Percentiles rank a stretch among this genome's conserved stretches.
These are phyloP conservation scores for Andrena marginata DNA, from an alignment of 2,888 invertebrate genomes.

Conservation along the genomic window DNA sequence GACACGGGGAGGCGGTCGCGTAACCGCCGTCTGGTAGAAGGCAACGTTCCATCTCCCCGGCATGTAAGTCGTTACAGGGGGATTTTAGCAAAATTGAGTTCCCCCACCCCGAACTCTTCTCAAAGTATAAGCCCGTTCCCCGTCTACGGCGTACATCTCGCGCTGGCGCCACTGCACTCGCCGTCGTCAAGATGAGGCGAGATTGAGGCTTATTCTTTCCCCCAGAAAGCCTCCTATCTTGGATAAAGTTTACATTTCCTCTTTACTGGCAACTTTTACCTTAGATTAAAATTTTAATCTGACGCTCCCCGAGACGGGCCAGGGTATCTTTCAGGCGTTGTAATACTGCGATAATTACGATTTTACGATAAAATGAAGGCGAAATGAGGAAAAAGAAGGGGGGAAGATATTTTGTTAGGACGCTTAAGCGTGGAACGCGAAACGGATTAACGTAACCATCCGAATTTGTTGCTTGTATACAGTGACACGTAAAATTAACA, in stretches of 20 bases:
- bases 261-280: slow-evolving; percentile 6
- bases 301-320: background rate
- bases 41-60: slow-evolving; percentile 35
- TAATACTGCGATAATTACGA: background rate
- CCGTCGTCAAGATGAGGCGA: slow-evolving; percentile 10
- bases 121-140: slow-evolving; percentile 45
- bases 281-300: slow-evolving; percentile 47
- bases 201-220: slow-evolving; percentile 28
- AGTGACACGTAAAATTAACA: background rate
- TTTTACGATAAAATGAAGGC: slow-evolving; percentile 7
- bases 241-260: slow-evolving; percentile 7
- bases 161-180: slow-evolving; percentile 32
- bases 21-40: slow-evolving; percentile 29
- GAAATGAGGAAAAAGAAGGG: background rate
- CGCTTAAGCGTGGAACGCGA: no score
- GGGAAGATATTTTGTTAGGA: background rate
- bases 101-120: slow-evolving; percentile 57
- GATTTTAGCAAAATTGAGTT: slow-evolving; percentile 83
- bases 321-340: slow-evolving; percentile 27
- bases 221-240: background rate
- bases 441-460: no score
- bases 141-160: slow-evolving; percentile 5
- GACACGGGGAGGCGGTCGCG: slow-evolving; percentile 13
- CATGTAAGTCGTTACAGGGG: slow-evolving; percentile 29
- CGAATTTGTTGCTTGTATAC: background rate